Conservation (phyloP, 2,888 invertebrate species). For the Acanthosoma haemorrhoidale region DNA sequence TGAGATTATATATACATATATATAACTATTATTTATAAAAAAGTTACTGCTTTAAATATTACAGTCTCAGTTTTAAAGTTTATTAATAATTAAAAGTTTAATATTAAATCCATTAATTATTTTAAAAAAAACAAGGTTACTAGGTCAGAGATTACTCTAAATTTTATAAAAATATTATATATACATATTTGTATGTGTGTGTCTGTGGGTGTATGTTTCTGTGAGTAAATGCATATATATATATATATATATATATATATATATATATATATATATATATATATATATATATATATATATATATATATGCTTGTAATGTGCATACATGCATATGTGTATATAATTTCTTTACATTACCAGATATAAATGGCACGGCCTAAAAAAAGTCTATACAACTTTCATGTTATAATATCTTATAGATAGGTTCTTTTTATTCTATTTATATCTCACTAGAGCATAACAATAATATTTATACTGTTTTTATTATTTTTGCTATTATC, state of each 20-base stretch:
- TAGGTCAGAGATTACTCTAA: neutral
- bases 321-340: neutral
- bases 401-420: neutral
- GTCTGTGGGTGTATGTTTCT: neutral
- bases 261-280: neutral
- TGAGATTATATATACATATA: neutral
- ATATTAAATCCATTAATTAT: neutral
- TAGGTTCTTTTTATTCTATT: neutral
- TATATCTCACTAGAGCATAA: neutral
- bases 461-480: neutral
- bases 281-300: neutral
- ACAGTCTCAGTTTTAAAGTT: neutral
- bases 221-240: neutral
- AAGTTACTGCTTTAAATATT: neutral
- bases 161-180: neutral
- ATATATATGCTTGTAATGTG: neutral
- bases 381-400: neutral
- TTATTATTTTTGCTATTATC: constrained; percentile 7
- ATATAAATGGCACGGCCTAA: constrained; percentile 12
- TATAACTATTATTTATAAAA: neutral
- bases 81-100: neutral
- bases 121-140: constrained; percentile 1
- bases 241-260: neutral
- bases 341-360: neutral
- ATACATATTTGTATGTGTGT: neutral